Evolutionary conservation across 1,140 invertebrate species (phyloP).

Genomic region (Calosoma granatense): DNA sequence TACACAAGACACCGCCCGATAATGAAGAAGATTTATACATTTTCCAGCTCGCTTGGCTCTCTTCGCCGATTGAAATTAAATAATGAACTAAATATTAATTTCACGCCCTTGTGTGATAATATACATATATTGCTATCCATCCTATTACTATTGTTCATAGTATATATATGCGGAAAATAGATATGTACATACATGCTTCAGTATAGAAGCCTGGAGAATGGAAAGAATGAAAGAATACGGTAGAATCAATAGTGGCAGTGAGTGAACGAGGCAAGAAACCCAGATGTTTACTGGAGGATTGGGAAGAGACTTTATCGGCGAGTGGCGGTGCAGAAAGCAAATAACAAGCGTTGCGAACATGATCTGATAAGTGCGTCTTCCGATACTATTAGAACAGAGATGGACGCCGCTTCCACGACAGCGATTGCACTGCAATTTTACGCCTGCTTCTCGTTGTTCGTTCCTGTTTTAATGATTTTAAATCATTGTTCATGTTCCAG

Average conservation of each 20-base stretch:
- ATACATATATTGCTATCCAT: no score
- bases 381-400: neutral
- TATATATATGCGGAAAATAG: no score
- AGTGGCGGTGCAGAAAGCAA: neutral
- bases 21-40: neutral
- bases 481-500: neutral
- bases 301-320: neutral
- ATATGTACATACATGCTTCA: no score
- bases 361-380: conserved; percentile 5
- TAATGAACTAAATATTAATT: no score
- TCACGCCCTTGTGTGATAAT: no score
- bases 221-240: no score
- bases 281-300: conserved; percentile 4
- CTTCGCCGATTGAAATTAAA: no score
- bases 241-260: neutral
- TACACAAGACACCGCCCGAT: neutral
- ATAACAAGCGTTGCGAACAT: conserved; percentile 4
- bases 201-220: no score
- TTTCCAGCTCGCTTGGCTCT: neutral
- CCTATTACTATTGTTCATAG: no score
- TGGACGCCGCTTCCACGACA: neutral
- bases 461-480: neutral
- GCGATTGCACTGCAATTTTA: neutral
- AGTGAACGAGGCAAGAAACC: neutral
- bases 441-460: neutral